These are phyloP conservation scores for Mus minutoides DNA, from an alignment of 2,797 vertebrate species.

Conservation along the genomic window DNA sequence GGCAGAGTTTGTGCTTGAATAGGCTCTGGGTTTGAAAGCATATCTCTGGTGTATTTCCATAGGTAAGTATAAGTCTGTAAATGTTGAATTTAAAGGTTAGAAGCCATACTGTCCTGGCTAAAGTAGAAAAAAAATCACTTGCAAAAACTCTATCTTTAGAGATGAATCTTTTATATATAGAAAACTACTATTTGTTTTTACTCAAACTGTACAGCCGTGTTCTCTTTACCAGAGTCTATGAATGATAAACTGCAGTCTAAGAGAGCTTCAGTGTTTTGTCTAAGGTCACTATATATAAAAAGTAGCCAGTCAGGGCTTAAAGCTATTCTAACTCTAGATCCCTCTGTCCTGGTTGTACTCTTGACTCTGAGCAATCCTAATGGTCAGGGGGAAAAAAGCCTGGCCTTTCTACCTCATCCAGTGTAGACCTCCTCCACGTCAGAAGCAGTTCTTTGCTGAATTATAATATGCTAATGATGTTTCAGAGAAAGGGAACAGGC, in stretches of 20 bases:
- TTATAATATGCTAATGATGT: background rate
- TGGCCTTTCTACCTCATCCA: background rate
- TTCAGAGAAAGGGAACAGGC: background rate
- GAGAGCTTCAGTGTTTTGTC: background rate
- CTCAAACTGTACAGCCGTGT: background rate
- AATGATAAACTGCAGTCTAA: background rate
- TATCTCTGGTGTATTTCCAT: background rate
- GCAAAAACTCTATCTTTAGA: background rate
- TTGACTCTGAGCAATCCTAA: background rate
- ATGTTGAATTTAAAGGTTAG: background rate
- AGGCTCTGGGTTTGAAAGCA: background rate
- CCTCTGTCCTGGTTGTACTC: background rate
- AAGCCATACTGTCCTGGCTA: background rate
- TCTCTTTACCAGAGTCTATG: background rate
- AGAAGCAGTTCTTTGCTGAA: background rate
- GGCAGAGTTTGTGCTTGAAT: background rate
- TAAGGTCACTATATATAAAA: background rate
- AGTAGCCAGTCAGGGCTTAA: background rate
- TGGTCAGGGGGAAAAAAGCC: fast-evolving
- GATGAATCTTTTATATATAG: background rate
- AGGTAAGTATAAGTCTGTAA: background rate
- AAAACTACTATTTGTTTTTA: background rate
- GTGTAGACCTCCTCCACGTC: background rate
- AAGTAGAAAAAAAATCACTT: background rate
- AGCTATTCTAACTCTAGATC: background rate